Conservation (phyloP, 2,113 vertebrate genomes). For the Pelusios castaneus region DNA sequence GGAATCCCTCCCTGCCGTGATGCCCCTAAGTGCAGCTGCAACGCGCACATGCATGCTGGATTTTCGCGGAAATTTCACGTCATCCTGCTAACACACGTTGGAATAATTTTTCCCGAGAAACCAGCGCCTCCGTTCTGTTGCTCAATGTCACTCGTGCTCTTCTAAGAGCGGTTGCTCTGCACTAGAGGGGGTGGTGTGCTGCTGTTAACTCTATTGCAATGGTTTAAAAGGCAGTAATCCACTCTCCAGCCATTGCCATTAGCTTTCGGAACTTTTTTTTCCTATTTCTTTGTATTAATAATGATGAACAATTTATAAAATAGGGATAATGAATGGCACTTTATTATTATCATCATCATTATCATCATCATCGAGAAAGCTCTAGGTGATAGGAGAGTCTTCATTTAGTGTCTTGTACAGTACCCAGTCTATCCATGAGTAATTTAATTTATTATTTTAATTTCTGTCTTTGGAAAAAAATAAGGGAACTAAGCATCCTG, state of each 20-base stretch:
- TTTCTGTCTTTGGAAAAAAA: background rate
- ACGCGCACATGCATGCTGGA: conserved; percentile 59
- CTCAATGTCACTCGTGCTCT: too few species aligned
- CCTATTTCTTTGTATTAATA: background rate
- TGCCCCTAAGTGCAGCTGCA: background rate
- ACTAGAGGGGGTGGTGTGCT: background rate
- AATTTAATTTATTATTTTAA: background rate
- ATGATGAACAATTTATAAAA: background rate
- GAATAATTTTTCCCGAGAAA: background rate
- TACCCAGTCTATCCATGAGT: background rate
- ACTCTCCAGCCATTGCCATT: accelerated
- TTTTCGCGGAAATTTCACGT: conserved; percentile 75
- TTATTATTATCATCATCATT: too few species aligned
- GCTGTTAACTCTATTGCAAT: background rate
- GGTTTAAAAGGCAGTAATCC: background rate
- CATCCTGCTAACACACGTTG: conserved; percentile 30
- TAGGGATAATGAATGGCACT: background rate
- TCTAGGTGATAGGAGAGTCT: background rate
- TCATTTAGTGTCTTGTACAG: background rate
- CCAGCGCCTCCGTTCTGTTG: too few species aligned
- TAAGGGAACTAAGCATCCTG: background rate
- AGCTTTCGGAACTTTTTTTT: background rate
- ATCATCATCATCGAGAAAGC: background rate
- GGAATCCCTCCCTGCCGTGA: conserved; percentile 1
- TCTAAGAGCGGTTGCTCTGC: background rate